phyloP scores from a whole-genome alignment of 2,888 invertebrate genomes.

The Cabera pusaria region DNA sequence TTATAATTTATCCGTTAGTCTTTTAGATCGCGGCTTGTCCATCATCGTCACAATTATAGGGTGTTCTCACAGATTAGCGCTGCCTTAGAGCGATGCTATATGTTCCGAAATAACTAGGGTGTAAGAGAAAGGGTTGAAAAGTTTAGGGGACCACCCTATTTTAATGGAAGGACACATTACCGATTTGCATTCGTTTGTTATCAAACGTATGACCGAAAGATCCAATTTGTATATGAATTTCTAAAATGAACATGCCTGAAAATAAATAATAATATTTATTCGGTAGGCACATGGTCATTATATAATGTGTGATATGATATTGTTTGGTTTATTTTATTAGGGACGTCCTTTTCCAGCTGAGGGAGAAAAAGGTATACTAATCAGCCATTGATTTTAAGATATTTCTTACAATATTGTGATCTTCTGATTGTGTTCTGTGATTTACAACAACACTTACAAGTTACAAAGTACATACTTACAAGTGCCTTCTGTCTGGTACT shows the following conservation, averaged over 20 bases:
- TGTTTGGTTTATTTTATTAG: too few species aligned
- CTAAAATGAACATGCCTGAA: too few species aligned
- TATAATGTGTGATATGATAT: too few species aligned
- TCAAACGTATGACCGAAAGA: slow-evolving; percentile 5
- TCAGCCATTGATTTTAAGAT: too few species aligned
- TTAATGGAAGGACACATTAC: slow-evolving; percentile 45
- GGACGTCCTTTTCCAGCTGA: too few species aligned
- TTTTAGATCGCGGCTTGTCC: slow-evolving; percentile 27
- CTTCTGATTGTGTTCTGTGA: too few species aligned
- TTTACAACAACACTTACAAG: too few species aligned
- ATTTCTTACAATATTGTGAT: too few species aligned
- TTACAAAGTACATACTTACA: slow-evolving; percentile 3
- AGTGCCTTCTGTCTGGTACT: slow-evolving; percentile 6
- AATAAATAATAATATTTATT: too few species aligned
- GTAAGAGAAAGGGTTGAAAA: slow-evolving; percentile 70
- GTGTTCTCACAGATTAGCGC: slow-evolving; percentile 53
- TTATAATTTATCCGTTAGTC: slow-evolving; percentile 12
- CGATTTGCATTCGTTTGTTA: slow-evolving; percentile 19
- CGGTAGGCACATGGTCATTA: too few species aligned
- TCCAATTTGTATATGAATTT: too few species aligned
- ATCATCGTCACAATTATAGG: slow-evolving; percentile 32
- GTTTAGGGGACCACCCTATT: slow-evolving; percentile 64
- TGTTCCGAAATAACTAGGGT: slow-evolving; percentile 61
- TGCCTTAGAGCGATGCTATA: slow-evolving; percentile 36
- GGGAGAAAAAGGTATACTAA: too few species aligned